Conservation (phyloP, 2,888 invertebrate species). For the Drepana falcataria region DNA sequence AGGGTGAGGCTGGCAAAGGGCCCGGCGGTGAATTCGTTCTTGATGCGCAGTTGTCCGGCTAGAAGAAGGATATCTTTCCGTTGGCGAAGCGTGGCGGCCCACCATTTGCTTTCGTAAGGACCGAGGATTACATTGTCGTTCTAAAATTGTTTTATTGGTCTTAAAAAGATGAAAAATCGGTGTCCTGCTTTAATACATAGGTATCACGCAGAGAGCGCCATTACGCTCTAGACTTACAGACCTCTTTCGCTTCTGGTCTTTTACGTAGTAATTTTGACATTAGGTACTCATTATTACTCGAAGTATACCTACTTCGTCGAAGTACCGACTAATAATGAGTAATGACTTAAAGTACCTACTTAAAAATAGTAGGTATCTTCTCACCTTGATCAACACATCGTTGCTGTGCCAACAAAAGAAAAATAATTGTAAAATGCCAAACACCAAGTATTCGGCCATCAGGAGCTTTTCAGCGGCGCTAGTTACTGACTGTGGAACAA, state of each 20-base stretch:
- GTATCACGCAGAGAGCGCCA: no score
- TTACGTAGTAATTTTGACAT: no score
- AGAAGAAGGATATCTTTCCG: conserved; percentile 40
- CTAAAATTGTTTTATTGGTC: conserved; percentile 24
- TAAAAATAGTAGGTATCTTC: background rate
- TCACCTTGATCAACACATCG: conserved; percentile 53
- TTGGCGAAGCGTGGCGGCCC: conserved; percentile 33
- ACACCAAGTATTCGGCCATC: conserved; percentile 60
- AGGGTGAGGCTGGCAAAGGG: conserved; percentile 59
- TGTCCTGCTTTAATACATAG: no score
- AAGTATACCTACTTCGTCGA: no score
- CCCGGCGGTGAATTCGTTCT: conserved; percentile 55
- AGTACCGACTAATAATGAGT: no score
- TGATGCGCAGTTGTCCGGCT: conserved; percentile 47
- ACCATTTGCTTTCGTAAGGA: conserved; percentile 62
- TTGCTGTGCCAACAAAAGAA: conserved; percentile 68
- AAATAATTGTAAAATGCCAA: conserved; percentile 59
- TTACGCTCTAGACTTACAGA: no score
- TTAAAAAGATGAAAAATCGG: no score
- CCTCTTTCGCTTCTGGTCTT: no score
- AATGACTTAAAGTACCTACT: no score
- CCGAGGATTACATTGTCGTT: conserved; percentile 43
- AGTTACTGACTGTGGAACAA: conserved; percentile 41
- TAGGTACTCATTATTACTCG: no score
- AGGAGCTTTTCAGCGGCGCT: conserved; percentile 50